Conservation (phyloP, 1,140 invertebrate genomes). For the Vanessa tameamea region DNA sequence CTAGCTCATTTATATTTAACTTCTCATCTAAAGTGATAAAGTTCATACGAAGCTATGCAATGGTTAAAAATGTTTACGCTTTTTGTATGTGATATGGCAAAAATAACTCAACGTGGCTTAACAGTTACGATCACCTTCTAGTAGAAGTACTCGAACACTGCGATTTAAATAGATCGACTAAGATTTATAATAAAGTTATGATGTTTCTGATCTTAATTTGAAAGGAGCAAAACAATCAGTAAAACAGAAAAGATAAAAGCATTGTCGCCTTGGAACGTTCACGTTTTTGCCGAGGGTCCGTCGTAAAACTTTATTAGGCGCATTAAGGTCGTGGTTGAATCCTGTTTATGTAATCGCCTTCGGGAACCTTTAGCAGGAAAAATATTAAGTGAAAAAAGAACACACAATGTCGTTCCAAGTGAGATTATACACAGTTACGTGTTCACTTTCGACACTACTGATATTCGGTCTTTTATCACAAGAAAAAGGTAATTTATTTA, state of each 20-base stretch:
- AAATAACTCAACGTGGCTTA: too few relatives aligned
- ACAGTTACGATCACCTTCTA: too few relatives aligned
- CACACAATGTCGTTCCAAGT: conserved; percentile 29
- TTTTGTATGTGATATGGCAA: too few relatives aligned
- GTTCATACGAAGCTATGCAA: too few relatives aligned
- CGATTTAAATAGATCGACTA: background rate
- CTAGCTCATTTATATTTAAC: too few relatives aligned
- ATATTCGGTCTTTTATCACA: background rate
- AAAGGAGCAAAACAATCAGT: conserved; percentile 74
- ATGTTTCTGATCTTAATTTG: conserved; percentile 59
- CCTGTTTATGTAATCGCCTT: conserved; percentile 79
- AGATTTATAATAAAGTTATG: conserved; percentile 39
- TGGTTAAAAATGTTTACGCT: too few relatives aligned
- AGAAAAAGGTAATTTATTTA: background rate
- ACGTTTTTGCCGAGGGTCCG: conserved; percentile 75
- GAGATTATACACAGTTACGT: conserved; percentile 21
- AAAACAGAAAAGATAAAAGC: conserved; percentile 78
- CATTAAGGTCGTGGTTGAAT: conserved; percentile 80
- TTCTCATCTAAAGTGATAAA: too few relatives aligned
- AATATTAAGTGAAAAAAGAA: conserved; percentile 72
- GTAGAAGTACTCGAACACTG: background rate
- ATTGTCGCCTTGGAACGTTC: conserved; percentile 76
- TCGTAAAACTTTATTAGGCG: conserved; percentile 80
- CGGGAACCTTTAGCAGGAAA: conserved; percentile 74
- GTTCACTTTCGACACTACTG: conserved; percentile 20